These are phyloP conservation scores for Agrilus planipennis DNA, from an alignment of 1,140 invertebrate genomes.

Conservation along the genomic window DNA sequence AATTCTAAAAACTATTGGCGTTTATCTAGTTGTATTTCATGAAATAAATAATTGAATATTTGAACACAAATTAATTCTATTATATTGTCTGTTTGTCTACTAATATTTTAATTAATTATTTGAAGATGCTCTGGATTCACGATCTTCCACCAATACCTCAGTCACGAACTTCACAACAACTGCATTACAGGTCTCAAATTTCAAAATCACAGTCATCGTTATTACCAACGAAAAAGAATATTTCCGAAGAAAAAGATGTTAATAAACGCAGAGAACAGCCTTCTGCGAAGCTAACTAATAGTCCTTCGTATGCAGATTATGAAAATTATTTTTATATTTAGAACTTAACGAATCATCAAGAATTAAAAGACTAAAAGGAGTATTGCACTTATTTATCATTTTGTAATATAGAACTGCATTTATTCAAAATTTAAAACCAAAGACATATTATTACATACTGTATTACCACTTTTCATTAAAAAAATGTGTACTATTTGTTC, in stretches of 20 bases:
- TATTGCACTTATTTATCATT: too few relatives aligned
- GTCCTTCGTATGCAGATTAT: constrained; percentile 41
- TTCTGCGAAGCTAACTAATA: constrained; percentile 29
- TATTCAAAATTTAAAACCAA: too few relatives aligned
- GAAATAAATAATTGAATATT: too few relatives aligned
- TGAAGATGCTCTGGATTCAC: constrained; percentile 29
- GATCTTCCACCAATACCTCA: constrained; percentile 20
- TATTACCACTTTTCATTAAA: too few relatives aligned
- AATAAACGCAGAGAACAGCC: constrained; percentile 27
- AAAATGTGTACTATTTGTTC: too few relatives aligned
- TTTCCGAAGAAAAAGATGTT: constrained; percentile 17
- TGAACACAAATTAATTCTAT: too few relatives aligned
- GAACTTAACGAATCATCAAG: constrained; percentile 7
- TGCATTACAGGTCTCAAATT: constrained; percentile 13
- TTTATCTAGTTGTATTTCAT: constrained; percentile 2
- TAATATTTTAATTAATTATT: constrained; percentile 5
- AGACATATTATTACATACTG: too few relatives aligned
- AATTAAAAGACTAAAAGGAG: too few relatives aligned
- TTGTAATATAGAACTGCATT: too few relatives aligned
- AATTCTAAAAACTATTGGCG: constrained; percentile 1
- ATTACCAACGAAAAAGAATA: constrained; percentile 15
- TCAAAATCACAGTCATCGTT: constrained; percentile 24
- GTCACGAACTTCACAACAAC: constrained; percentile 7
- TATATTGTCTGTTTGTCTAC: too few relatives aligned
- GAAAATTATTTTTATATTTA: constrained; percentile 51